phyloP scores from a whole-genome alignment of 2,888 invertebrate genomes.

The Itoplectis maculator region DNA sequence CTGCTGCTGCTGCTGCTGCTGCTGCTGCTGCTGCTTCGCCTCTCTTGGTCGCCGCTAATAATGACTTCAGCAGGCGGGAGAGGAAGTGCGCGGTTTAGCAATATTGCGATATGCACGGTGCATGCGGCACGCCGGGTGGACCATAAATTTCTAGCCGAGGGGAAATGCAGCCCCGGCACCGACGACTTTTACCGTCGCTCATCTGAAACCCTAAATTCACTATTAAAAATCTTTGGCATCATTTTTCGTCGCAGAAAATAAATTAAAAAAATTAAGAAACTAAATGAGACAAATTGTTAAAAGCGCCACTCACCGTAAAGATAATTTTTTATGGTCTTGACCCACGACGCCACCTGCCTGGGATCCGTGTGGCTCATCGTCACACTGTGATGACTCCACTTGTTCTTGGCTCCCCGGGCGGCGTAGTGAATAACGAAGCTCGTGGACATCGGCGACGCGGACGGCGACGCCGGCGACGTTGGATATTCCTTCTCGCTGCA shows the following conservation, averaged over 20 bases:
- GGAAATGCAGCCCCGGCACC: neutral
- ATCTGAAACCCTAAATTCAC: neutral
- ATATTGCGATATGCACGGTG: conserved; percentile 32
- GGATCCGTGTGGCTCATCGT: conserved; percentile 87
- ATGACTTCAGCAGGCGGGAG: conserved; percentile 29
- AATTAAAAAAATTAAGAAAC: neutral
- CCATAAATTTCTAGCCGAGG: conserved; percentile 8
- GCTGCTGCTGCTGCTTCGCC: neutral
- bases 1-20: neutral
- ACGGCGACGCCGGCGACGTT: conserved; percentile 71
- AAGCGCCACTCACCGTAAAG: conserved; percentile 84
- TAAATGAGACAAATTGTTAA: neutral
- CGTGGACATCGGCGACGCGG: conserved; percentile 78
- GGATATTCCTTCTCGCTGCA: conserved; percentile 75
- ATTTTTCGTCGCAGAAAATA: neutral
- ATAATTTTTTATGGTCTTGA: conserved; percentile 86
- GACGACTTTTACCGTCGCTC: neutral
- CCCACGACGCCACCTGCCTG: conserved; percentile 88
- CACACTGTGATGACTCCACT: conserved; percentile 87
- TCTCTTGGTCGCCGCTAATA: conserved; percentile 25
- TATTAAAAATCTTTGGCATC: neutral
- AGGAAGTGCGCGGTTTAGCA: conserved; percentile 47
- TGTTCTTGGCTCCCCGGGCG: conserved; percentile 86
- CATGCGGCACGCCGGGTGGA: neutral
- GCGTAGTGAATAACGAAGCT: conserved; percentile 88